phyloP scores from a whole-genome alignment of 2,797 vertebrate genomes.

The Gymnothorax reevesii region DNA sequence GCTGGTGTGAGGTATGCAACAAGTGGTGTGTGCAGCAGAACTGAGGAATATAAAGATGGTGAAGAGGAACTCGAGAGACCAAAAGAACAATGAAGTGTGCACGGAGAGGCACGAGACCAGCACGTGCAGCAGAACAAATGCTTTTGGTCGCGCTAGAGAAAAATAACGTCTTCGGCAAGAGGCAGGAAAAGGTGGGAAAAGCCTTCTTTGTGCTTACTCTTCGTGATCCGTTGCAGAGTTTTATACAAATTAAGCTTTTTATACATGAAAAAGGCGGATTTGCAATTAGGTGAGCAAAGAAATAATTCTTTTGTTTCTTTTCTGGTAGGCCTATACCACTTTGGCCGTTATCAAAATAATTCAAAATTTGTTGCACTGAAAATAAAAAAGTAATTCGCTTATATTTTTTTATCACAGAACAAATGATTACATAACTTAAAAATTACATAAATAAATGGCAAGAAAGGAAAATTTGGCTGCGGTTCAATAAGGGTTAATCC shows the following conservation, averaged over 20 bases:
- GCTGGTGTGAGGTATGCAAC: conserved; percentile 35
- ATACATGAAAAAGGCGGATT: conserved; percentile 6
- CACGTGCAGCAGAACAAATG: background rate
- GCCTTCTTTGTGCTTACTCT: background rate
- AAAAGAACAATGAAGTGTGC: conserved; percentile 35
- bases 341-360: background rate
- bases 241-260: conserved; percentile 21
- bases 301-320: background rate
- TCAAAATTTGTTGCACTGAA: background rate
- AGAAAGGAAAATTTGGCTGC: conserved; percentile 30
- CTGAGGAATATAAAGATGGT: conserved; percentile 33
- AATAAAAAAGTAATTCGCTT: background rate
- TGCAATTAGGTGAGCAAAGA: background rate
- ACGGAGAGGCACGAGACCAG: conserved; percentile 15
- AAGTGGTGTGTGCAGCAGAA: conserved; percentile 31
- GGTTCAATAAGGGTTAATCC: conserved; percentile 40
- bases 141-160: conserved; percentile 1
- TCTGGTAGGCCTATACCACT: background rate
- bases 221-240: conserved; percentile 21
- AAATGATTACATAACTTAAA: background rate
- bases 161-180: background rate
- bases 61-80: conserved; percentile 25
- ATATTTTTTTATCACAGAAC: background rate
- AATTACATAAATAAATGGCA: background rate
- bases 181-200: background rate